Evolutionary conservation across 1,140 invertebrate genomes (phyloP), one percentile per base, ranked within the genome.

Genomic region (Drosophila lacteicornis): DNA sequence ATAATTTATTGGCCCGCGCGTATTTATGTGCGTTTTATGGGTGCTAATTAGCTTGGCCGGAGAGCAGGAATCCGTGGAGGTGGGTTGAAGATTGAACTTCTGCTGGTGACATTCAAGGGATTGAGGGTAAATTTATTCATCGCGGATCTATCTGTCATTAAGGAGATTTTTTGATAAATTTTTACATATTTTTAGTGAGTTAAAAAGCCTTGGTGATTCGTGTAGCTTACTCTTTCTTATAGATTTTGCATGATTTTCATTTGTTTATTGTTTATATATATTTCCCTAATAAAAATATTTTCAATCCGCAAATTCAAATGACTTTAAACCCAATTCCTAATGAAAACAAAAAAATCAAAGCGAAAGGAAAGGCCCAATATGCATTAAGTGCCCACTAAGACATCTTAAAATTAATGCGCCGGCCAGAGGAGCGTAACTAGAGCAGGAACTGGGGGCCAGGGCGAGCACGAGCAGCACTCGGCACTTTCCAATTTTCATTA

Each of bases 401-500:
- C 68, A 87, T 88, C 80, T 87, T 88, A 76, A 88, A 88, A 88
- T 78, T 60, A 87, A 88, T 87, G 80, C 59, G 61, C 73, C 50
- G 78, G 76, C 56, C 57, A 77, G 53, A 51, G 66, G 71, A 68
- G 65, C 75, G 49, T 30, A 75, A 57, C 46, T 62, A 47, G 63
- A 62, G 46, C 55, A 63, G 71, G 47, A 56, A 53, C 22, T 43
- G 63, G 22, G 43, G 42, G 49, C 17, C 38, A 42, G 25, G 66
- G 7, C 19, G 42, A 42, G 63, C 43, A 42, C 19, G 62, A 45
- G 57, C 51, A 63, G 70, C 70, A 74, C 49, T 66, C 63, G 80
- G 87, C 88, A 91, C 82, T 92, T 92, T 92, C 63, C 86, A 92
- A 92, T 92, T 92, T 92, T 92, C 91, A 92, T 92, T 92, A 92